Evolutionary conservation across 2,113 vertebrate species (phyloP).

Genomic region (Petrocephalus zakoni): DNA sequence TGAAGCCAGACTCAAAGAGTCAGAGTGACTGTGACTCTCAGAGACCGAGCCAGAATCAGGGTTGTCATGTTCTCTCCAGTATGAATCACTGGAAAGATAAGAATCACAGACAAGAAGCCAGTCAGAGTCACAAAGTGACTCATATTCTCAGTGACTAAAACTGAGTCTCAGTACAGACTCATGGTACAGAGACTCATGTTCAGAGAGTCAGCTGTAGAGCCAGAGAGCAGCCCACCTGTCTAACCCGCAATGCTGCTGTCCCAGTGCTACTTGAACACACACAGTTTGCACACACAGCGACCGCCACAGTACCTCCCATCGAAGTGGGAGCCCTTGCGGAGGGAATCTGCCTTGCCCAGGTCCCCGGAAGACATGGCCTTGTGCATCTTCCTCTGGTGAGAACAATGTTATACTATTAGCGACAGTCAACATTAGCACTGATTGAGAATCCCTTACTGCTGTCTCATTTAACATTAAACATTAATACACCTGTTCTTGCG

Average conservation of each 20-base stretch:
- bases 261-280: neutral
- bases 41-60: neutral
- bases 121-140: neutral
- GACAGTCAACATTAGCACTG: neutral
- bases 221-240: neutral
- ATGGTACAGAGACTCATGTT: neutral
- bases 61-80: neutral
- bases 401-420: constrained; percentile 5
- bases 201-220: neutral
- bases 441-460: neutral
- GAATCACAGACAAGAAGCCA: neutral
- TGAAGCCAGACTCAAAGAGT: neutral
- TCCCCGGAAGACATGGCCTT: constrained; percentile 93
- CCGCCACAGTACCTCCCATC: constrained; percentile 74
- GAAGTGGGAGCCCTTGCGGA: constrained; percentile 64
- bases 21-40: neutral
- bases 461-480: neutral
- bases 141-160: neutral
- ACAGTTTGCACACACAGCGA: neutral
- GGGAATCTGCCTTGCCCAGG: constrained; percentile 65
- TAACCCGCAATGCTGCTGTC: neutral
- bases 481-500: neutral
- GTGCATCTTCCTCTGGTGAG: constrained; percentile 68
- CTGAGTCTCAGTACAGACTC: neutral
- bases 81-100: neutral